Percentiles rank a stretch among this genome's conserved stretches.
These are phyloP conservation scores for Caenorhabditis japonica DNA, from an alignment of 2,888 invertebrate species.

Conservation along the genomic window DNA sequence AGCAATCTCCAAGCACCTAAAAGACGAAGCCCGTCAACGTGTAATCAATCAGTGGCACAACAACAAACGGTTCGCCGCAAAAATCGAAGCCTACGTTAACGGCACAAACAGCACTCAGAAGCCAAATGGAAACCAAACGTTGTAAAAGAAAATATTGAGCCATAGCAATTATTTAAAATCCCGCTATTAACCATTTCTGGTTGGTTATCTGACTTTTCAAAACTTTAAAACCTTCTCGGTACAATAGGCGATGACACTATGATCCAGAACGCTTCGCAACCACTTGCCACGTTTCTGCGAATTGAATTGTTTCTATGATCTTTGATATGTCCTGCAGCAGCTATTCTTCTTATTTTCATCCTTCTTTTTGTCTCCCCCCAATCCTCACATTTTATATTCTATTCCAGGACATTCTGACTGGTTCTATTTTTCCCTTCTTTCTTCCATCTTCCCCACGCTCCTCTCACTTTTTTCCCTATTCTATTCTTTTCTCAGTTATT, in stretches of 20 bases:
- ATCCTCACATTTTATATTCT: neutral
- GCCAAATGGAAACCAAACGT: conserved; percentile 30
- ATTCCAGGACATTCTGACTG: no score
- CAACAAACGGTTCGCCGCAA: conserved; percentile 56
- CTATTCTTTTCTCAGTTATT: neutral
- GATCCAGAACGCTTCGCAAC: conserved; percentile 33
- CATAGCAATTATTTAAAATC: neutral
- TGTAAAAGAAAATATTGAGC: conserved; percentile 6
- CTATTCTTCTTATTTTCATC: conserved; percentile 5
- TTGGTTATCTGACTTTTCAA: neutral
- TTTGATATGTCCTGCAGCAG: conserved; percentile 20
- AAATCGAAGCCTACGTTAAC: conserved; percentile 45
- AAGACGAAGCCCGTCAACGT: conserved; percentile 61
- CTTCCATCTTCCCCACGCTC: neutral
- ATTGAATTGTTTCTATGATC: conserved; percentile 32
- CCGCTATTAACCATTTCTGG: neutral
- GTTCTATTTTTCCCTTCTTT: neutral
- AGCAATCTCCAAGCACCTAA: conserved; percentile 60
- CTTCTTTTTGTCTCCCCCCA: conserved; percentile 1
- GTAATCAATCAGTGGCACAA: conserved; percentile 65
- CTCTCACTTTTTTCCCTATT: neutral
- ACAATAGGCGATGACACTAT: neutral
- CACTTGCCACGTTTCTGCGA: conserved; percentile 50
- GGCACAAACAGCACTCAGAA: conserved; percentile 9
- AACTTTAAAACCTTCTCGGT: neutral